Evolutionary conservation across 2,888 invertebrate species (phyloP), one percentile per base, ranked within the genome.

Genomic region (Gnatocerus cornutus): DNA sequence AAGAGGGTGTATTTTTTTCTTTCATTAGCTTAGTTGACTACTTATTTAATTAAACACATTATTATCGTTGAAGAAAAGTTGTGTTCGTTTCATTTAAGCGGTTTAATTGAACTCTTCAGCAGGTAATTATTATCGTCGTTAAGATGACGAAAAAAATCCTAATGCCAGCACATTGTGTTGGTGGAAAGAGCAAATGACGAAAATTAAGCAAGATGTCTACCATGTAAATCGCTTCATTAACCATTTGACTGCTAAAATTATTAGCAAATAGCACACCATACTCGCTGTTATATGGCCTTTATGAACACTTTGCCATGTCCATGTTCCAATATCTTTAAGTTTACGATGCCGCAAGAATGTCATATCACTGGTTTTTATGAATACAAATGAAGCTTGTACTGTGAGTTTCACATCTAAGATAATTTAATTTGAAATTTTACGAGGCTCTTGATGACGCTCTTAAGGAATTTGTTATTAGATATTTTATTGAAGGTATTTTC

Each of bases 281-380:
- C 66, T 61, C 30, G 74, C 59, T 58, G 66, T 58, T 58, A 59
- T 59, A 68, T 73, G 73, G 76, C 74, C 79, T 79, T 81, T 82
- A 83, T 82, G 81, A 83, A 82, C 78, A 77, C 80, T 74, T 70
- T 71, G 73, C 72, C 76, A 77, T 80, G 81, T 81, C 80, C 78
- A 74, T 76, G 78, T 80, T 80, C 79, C 80, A 83, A 83, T 83
- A 83, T 81, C 81, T 79, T 81, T 76, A 80, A 82, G 80, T 84
- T 84, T 84, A 84, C 81, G 84, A 84, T 80, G 81, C 76, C 82
- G 75, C 81, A 81, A 81, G 84, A 84, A 84, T 84, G 84, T 82
- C 83, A 84, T 84, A 84, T 84, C 82, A 79, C 77, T 78, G 79
- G 78, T 83, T 83, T 82, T 81, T 81, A 81, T 79, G 81, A 80